A percentile compares a stretch with the other conserved stretches of the same genome.
Evolutionary conservation across 1,140 invertebrate species (phyloP).

Genomic region (Frieseomelitta varia): DNA sequence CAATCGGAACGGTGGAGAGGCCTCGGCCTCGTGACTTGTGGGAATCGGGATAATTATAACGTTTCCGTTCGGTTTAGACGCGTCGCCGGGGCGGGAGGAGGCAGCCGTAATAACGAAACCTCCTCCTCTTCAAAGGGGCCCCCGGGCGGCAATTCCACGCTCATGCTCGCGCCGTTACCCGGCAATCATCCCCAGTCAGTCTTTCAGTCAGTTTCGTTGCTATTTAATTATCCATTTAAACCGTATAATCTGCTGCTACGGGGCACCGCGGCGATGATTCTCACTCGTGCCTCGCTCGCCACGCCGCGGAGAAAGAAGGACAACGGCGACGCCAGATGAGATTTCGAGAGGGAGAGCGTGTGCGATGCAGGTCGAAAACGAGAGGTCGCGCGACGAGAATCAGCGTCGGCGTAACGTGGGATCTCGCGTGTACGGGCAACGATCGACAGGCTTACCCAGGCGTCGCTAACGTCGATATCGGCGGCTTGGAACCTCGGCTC

Average conservation of each 20-base stretch:
- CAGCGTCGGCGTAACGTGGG: conserved; percentile 27
- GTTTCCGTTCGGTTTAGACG: conserved; percentile 78
- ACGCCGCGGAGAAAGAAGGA: conserved; percentile 29
- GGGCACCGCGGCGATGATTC: conserved; percentile 65
- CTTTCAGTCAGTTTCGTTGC: conserved; percentile 83
- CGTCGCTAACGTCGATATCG: conserved; percentile 11
- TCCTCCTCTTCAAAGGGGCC: conserved; percentile 73
- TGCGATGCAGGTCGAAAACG: background rate
- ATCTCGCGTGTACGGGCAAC: conserved; percentile 13
- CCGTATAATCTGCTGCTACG: conserved; percentile 80
- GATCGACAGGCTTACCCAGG: background rate
- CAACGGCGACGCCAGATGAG: background rate
- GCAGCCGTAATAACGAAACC: conserved; percentile 72
- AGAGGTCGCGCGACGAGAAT: background rate
- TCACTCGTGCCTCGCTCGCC: conserved; percentile 67
- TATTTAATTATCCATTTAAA: conserved; percentile 84
- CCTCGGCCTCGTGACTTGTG: conserved; percentile 74
- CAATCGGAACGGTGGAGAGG: conserved; percentile 54
- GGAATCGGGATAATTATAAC: conserved; percentile 82
- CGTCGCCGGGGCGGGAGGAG: conserved; percentile 56
- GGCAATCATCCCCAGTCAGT: conserved; percentile 82
- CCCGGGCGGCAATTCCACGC: conserved; percentile 79
- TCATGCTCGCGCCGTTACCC: conserved; percentile 82
- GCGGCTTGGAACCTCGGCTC: background rate
- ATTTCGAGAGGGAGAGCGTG: background rate